A percentile compares a stretch with the other conserved stretches of the same genome.
Conservation (phyloP, 2,888 invertebrate species). For the Thumatha senex region DNA sequence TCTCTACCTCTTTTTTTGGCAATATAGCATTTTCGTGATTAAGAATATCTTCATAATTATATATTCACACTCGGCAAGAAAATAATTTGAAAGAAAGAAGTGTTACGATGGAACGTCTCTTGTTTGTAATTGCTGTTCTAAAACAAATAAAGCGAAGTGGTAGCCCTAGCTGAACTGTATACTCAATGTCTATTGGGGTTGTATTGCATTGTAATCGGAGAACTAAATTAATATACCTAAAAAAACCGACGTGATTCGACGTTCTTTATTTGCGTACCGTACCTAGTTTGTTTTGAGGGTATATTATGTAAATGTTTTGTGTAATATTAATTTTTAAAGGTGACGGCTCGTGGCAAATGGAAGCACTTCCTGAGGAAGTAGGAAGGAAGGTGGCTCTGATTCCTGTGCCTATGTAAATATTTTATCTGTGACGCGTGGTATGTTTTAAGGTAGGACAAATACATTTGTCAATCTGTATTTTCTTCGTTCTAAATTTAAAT, state of each 20-base stretch:
- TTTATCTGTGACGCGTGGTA: slow-evolving; percentile 18
- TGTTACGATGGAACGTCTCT: neutral
- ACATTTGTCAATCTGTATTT: neutral
- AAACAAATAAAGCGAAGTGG: neutral
- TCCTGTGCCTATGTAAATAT: slow-evolving; percentile 35
- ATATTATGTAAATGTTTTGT: slow-evolving; percentile 77
- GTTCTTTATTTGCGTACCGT: slow-evolving; percentile 66
- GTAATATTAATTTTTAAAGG: slow-evolving; percentile 62
- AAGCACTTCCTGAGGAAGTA: slow-evolving; percentile 51
- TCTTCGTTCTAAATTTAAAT: neutral
- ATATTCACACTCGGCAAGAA: too few relatives aligned
- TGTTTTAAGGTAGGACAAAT: neutral
- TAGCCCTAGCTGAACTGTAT: slow-evolving; percentile 43
- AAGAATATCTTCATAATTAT: too few relatives aligned
- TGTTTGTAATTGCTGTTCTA: neutral
- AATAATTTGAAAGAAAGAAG: neutral
- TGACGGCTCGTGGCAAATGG: slow-evolving; percentile 76
- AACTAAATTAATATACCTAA: slow-evolving; percentile 77
- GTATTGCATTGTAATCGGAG: slow-evolving; percentile 74
- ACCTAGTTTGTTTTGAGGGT: slow-evolving; percentile 73
- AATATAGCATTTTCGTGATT: too few relatives aligned
- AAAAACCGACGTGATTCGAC: slow-evolving; percentile 70
- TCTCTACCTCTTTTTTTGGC: too few relatives aligned
- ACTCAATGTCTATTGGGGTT: slow-evolving; percentile 49
- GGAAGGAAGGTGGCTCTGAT: slow-evolving; percentile 32